Evolutionary conservation across 2,797 vertebrate species (phyloP), one percentile per base, ranked within the genome.

Genomic region (Coracias cyanogaster): DNA sequence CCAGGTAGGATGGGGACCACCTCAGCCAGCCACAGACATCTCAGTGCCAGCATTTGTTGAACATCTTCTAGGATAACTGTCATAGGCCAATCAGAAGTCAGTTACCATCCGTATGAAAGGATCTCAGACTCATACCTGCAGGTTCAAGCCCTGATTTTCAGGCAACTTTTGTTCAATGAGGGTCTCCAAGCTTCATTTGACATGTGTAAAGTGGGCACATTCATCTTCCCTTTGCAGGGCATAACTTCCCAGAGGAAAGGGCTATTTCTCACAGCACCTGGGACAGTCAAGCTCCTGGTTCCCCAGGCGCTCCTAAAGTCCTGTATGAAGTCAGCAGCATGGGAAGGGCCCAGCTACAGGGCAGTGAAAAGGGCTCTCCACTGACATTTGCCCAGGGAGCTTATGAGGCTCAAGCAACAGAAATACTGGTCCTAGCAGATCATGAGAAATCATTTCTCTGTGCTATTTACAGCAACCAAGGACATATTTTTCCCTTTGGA

Each of bases 401-500:
- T 90, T 4, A 77, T 6, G 33, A 77, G 43, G 46, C 69, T 62
- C 28, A 71, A 76, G 51, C 41, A 74, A 73, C 35, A 87, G 72
- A 72, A 86, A 57, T 29, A 26, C 43, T 93, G 81, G 51, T 82
- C 69, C 81, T 85, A 93, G 67, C 51, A 85, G 69, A 96, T 58
- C 95, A 95, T 97, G 97, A 97, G 97, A 97, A 98, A 95, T 67
- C 35, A 78, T 88, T 91, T 82, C 73, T 91, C 85, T 95, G 89
- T 0, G 89, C 95, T 98, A 97, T 97, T 98, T 98, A 92, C 93
- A 94, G 96, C 92, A 74, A 65, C 90, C 82, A 86, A 92, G 84
- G 87, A 94, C 93, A 94, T 58, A 86, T 60, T 95, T 95, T 90
- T 51, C 89, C 76, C 74, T 89, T 77, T 10, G 21, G 92, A 97